A percentile compares a stretch with the other conserved stretches of the same genome.
These are phyloP conservation scores for Lutraria lutraria DNA, from an alignment of 2,888 invertebrate species.

Conservation along the genomic window DNA sequence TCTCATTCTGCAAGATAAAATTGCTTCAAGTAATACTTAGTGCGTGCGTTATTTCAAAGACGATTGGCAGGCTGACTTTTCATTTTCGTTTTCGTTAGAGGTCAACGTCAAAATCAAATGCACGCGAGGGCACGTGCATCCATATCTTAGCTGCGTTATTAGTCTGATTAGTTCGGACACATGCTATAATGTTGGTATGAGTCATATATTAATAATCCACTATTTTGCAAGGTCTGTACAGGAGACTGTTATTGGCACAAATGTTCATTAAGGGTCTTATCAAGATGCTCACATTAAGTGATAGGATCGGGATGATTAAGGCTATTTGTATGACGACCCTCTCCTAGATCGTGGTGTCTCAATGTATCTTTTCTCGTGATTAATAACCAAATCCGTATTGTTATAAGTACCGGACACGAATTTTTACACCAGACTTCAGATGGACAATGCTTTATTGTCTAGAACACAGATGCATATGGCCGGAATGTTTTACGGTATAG, in stretches of 20 bases:
- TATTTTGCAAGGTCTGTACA: neutral
- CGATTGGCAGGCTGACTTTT: neutral
- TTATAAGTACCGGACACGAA: neutral
- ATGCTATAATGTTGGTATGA: neutral
- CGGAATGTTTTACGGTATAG: neutral
- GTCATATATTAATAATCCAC: neutral
- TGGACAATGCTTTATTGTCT: neutral
- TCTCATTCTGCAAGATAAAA: too few relatives aligned
- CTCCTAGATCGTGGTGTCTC: neutral
- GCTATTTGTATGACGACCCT: neutral
- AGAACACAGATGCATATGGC: neutral
- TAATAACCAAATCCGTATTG: conserved; percentile 4
- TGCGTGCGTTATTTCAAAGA: too few relatives aligned
- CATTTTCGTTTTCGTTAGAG: neutral
- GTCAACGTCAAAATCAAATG: neutral
- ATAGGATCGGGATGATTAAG: neutral
- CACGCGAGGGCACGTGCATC: neutral
- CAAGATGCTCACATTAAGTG: neutral
- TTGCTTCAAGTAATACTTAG: too few relatives aligned
- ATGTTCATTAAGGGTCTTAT: neutral
- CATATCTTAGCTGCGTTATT: neutral
- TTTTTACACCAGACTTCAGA: neutral
- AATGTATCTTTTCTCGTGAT: neutral
- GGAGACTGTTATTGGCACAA: neutral
- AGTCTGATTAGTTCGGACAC: neutral